Evolutionary conservation across 2,888 invertebrate genomes (phyloP).

Genomic region (Trachelus tabidus): DNA sequence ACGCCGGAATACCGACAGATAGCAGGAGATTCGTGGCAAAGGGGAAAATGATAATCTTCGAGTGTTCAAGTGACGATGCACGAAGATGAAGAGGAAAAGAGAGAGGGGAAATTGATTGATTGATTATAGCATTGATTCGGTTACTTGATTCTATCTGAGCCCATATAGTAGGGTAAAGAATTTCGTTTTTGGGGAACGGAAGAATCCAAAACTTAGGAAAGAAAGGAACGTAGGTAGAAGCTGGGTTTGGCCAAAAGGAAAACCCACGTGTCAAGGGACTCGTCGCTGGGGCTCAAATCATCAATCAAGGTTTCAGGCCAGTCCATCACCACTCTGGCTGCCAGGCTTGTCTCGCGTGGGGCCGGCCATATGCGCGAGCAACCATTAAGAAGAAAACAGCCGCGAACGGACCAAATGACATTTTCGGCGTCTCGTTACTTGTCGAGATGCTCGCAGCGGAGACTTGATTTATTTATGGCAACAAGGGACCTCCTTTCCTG

Average conservation of each 20-base stretch:
- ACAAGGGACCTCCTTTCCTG: not conserved
- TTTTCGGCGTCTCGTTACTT: conserved; percentile 6
- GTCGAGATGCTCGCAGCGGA: conserved; percentile 10
- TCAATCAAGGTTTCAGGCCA: conserved; percentile 33
- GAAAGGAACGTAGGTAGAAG: too few relatives aligned
- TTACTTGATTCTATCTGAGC: too few relatives aligned
- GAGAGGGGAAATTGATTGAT: too few relatives aligned
- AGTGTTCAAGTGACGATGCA: too few relatives aligned
- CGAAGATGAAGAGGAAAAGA: too few relatives aligned
- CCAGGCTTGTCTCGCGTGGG: conserved; percentile 13
- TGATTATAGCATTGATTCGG: too few relatives aligned
- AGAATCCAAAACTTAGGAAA: too few relatives aligned
- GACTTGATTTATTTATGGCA: conserved; percentile 7
- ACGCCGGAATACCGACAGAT: not conserved
- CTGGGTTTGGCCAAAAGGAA: not conserved
- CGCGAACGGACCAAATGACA: conserved; percentile 3
- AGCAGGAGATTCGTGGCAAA: too few relatives aligned
- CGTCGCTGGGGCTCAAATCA: conserved; percentile 22
- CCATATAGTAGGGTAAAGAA: too few relatives aligned
- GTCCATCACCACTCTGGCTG: conserved; percentile 25
- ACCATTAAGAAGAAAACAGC: conserved; percentile 21
- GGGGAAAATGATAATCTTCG: too few relatives aligned
- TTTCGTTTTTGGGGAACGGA: too few relatives aligned
- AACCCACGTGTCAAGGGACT: not conserved
- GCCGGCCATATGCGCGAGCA: conserved; percentile 21